phyloP scores from a whole-genome alignment of 2,797 vertebrate species.

The Falco naumanni region DNA sequence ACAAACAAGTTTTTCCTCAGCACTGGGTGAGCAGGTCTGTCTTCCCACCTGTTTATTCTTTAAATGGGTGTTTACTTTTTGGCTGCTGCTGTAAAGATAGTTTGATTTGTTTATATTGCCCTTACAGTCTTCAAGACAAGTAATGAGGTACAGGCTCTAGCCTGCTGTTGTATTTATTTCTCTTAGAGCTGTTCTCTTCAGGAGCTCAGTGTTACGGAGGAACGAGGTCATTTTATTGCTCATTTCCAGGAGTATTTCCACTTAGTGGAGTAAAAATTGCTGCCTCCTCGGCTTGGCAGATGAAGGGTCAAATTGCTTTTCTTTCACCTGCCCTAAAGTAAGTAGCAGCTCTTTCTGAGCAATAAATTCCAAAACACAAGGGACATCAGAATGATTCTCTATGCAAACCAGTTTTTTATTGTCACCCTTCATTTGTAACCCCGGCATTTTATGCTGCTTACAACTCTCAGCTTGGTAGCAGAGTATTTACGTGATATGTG shows the following conservation, averaged over 20 bases:
- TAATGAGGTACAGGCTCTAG: not conserved
- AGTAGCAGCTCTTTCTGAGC: not conserved
- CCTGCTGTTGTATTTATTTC: conserved; percentile 32
- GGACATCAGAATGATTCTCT: not conserved
- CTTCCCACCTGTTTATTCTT: conserved; percentile 46
- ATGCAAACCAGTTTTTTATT: not conserved
- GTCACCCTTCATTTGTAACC: not conserved
- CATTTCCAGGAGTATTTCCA: not conserved
- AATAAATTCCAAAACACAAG: not conserved
- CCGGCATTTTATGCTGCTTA: not conserved
- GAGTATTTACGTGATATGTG: not conserved
- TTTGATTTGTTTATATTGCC: conserved; percentile 50
- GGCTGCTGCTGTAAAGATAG: conserved; percentile 6
- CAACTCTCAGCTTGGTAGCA: conserved; percentile 9
- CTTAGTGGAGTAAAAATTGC: not conserved
- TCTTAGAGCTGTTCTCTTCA: conserved; percentile 23
- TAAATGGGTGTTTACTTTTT: conserved; percentile 35
- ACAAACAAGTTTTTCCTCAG: conserved; percentile 45
- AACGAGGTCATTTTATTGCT: not conserved
- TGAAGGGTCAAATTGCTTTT: not conserved
- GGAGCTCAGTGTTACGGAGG: not conserved
- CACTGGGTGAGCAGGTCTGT: not conserved
- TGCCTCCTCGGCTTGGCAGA: not conserved
- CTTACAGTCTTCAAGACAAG: conserved; percentile 4
- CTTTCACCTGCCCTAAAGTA: not conserved